Evolutionary conservation across 1,140 invertebrate genomes (phyloP).

Genomic region (Drosophila subobscura): DNA sequence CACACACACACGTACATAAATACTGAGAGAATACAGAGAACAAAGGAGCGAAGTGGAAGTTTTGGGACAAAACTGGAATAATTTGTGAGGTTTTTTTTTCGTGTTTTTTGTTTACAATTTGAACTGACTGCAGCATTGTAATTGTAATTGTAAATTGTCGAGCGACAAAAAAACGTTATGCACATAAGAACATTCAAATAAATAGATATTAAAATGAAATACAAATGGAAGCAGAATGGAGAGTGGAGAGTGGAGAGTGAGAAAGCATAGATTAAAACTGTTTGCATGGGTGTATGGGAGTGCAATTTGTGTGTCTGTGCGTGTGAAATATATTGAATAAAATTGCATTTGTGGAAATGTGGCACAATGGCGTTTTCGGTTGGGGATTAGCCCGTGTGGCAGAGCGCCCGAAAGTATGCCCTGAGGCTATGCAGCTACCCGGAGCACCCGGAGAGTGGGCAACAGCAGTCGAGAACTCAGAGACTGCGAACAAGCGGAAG

Average conservation of each 20-base stretch:
- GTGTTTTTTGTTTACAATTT: constrained; percentile 4
- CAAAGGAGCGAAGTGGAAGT: constrained; percentile 2
- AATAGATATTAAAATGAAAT: constrained; percentile 24
- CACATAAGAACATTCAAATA: constrained; percentile 35
- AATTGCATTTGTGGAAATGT: constrained; percentile 45
- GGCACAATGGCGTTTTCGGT: not conserved
- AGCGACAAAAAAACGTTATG: constrained; percentile 39
- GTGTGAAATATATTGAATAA: constrained; percentile 44
- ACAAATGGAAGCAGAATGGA: not conserved
- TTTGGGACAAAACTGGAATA: constrained; percentile 10
- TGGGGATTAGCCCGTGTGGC: not conserved
- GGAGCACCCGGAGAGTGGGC: constrained; percentile 28
- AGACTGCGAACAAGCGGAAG: constrained; percentile 11
- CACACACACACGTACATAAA: constrained; percentile 18
- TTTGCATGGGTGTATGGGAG: constrained; percentile 6
- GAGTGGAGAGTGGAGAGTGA: too few species aligned
- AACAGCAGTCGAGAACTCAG: not conserved
- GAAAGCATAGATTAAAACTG: constrained; percentile 24
- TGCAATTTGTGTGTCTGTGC: constrained; percentile 10
- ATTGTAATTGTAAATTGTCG: constrained; percentile 50
- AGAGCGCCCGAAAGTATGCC: constrained; percentile 21
- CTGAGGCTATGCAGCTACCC: not conserved
- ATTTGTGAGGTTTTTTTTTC: not conserved
- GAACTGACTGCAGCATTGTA: constrained; percentile 38
- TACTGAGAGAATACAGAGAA: constrained; percentile 40